Evolutionary conservation across 2,113 vertebrate species (phyloP), one percentile per base, ranked within the genome.

Genomic region (Psophia crepitans): DNA sequence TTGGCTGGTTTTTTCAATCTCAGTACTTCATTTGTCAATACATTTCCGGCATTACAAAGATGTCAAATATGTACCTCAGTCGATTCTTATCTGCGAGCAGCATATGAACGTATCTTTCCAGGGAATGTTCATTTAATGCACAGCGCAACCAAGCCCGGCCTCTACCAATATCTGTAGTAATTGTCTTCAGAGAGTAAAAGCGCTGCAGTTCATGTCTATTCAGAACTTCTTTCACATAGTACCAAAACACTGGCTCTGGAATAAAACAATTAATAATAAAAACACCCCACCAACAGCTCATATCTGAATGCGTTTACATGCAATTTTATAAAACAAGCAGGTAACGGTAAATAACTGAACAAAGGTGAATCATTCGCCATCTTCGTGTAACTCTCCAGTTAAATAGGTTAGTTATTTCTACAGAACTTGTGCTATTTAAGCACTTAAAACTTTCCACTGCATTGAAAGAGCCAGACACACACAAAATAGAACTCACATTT

Each of bases 111-210:
- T 99, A 99, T 95, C 99, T 98, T 91, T 99, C 99, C 90, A 99
- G 97, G 9, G 99, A 99, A 96, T 99, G 99, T 14, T 99, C 99
- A 4, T 99, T 99, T 61, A 99, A 96, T 8, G 99, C 99, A 27
- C 99, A 99, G 93, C 99, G 99, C 85, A 99, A 98, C 99, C 99
- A 99, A 28, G 99, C 99, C 1, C 99, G 99, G 54, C 99, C 99
- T 0, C 99, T 98, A 33, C 99, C 99, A 16, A 98, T 98, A 78
- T 99, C 99, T 0, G 99, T 99, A 3, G 96, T 96, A 91, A 99
- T 99, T 82, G 99, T 98, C 53, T 84, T 98, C 78, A 99, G 98
- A 7, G 99, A 98, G 97, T 99, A 99, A 96, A 99, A 99, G 61
- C 99, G 98, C 84, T 99, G 99, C 51, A 99, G 97, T 93, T 99